phyloP scores from a whole-genome alignment of 2,888 invertebrate species.

The Brenthis hecate region DNA sequence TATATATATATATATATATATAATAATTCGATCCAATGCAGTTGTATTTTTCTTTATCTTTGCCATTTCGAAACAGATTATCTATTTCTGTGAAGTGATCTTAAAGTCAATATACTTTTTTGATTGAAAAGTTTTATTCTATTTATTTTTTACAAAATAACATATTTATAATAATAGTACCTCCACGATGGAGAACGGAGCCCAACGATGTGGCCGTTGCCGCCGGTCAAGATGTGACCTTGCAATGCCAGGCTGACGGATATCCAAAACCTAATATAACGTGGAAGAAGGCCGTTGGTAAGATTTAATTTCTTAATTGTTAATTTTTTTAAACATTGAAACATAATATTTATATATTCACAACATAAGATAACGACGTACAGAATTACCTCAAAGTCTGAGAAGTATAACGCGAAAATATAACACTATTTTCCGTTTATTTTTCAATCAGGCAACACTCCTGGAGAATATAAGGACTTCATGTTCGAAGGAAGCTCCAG shows the following conservation, averaged over 20 bases:
- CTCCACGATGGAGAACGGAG: conserved; percentile 94
- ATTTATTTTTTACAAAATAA: too few species aligned
- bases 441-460: conserved; percentile 79
- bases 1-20: too few species aligned
- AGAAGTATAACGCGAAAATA: too few species aligned
- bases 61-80: not conserved
- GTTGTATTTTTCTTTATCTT: not conserved
- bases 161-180: conserved; percentile 80
- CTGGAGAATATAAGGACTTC: conserved; percentile 91
- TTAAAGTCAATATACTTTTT: too few species aligned
- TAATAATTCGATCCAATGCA: not conserved
- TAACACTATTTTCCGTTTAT: not conserved
- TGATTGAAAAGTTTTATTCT: too few species aligned
- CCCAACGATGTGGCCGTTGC: conserved; percentile 92
- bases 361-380: too few species aligned
- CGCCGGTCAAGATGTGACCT: conserved; percentile 90
- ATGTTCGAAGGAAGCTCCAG: conserved; percentile 90
- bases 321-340: too few species aligned
- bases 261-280: conserved; percentile 94
- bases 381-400: too few species aligned
- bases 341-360: too few species aligned
- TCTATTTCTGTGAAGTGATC: not conserved
- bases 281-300: conserved; percentile 94
- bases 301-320: conserved; percentile 45
- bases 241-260: conserved; percentile 95